A percentile compares a stretch with the other conserved stretches of the same genome.
phyloP scores from a whole-genome alignment of 1,140 invertebrate species.

The Heterodera carotae region DNA sequence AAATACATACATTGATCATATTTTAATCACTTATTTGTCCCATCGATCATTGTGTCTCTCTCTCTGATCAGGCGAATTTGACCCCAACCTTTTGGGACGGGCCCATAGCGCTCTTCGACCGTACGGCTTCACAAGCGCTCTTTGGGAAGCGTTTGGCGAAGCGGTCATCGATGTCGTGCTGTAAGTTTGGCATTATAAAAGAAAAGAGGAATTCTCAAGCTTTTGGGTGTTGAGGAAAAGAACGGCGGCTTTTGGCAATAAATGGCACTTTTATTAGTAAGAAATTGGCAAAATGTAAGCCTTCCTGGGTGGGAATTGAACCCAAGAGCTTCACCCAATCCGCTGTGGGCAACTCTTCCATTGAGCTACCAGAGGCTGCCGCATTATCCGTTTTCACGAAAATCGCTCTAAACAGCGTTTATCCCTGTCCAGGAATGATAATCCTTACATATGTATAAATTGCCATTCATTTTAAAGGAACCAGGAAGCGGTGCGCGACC shows the following conservation, averaged over 20 bases:
- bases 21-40: background rate
- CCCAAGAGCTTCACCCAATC: too few relatives aligned
- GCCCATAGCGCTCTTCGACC: constrained; percentile 57
- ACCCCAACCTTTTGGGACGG: constrained; percentile 37
- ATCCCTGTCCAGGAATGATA: too few relatives aligned
- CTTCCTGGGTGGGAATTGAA: too few relatives aligned
- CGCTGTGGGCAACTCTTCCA: too few relatives aligned
- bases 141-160: constrained; percentile 65
- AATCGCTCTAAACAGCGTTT: background rate
- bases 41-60: too few relatives aligned
- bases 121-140: constrained; percentile 52
- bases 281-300: too few relatives aligned
- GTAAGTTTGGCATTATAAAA: too few relatives aligned
- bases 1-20: background rate
- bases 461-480: constrained; percentile 23
- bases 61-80: background rate
- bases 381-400: background rate
- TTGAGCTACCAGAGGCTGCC: too few relatives aligned
- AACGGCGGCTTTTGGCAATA: too few relatives aligned
- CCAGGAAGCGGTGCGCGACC: constrained; percentile 62
- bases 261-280: too few relatives aligned
- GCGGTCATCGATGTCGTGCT: constrained; percentile 64
- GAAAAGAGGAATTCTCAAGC: too few relatives aligned
- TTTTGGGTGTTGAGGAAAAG: too few relatives aligned
- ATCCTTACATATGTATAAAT: background rate